phyloP scores from a whole-genome alignment of 2,888 invertebrate species.

The Gerris lacustris region DNA sequence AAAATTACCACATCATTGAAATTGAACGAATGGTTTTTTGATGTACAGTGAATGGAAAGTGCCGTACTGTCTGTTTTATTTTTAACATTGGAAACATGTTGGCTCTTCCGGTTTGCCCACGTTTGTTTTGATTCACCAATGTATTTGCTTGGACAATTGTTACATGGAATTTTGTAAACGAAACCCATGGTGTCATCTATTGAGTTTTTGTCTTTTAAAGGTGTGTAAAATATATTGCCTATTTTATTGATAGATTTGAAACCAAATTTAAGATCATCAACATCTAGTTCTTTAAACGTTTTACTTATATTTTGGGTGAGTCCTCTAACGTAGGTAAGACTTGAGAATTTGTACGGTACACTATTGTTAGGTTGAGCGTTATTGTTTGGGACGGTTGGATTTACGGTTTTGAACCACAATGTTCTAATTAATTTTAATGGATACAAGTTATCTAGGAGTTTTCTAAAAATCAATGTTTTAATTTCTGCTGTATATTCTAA shows the following conservation, averaged over 20 bases:
- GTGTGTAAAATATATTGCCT: neutral
- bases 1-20: too few relatives aligned
- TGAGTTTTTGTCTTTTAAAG: neutral
- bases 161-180: too few relatives aligned
- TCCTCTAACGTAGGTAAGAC: neutral
- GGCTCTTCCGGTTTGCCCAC: too few relatives aligned
- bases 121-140: too few relatives aligned
- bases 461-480: neutral
- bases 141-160: too few relatives aligned
- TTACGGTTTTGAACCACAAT: neutral
- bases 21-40: too few relatives aligned
- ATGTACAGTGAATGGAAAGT: too few relatives aligned
- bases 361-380: neutral
- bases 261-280: neutral
- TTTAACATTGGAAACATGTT: too few relatives aligned
- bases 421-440: neutral
- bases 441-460: neutral
- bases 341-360: neutral
- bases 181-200: too few relatives aligned
- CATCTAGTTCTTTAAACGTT: neutral
- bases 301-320: neutral
- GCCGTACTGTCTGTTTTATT: too few relatives aligned
- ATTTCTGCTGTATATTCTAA: neutral
- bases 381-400: neutral
- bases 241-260: neutral